Evolutionary conservation across 92 coral and sea anemone species (phyloP).

Genomic region (Zoanthus sociatus): DNA sequence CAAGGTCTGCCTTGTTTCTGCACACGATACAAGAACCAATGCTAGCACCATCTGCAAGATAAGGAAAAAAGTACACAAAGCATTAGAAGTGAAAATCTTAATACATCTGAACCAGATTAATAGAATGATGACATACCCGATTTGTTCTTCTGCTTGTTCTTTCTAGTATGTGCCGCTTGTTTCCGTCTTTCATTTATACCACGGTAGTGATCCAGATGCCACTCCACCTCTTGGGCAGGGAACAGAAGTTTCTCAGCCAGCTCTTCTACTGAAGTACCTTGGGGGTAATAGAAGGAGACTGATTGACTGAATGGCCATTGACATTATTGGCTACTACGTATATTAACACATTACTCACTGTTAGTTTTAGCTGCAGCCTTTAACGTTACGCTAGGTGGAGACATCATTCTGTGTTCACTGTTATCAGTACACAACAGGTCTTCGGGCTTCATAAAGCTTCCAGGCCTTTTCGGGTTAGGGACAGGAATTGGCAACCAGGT

Average conservation of each 20-base stretch:
- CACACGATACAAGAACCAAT: too few species aligned
- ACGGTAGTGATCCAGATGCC: slow-evolving; percentile 33
- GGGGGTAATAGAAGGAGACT: slow-evolving; percentile 11
- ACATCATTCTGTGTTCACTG: slow-evolving; percentile 22
- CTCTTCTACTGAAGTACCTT: slow-evolving; percentile 44
- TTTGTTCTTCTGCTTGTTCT: too few species aligned
- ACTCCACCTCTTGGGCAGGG: slow-evolving; percentile 40
- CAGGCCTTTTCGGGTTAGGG: slow-evolving; percentile 33
- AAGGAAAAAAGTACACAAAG: too few species aligned
- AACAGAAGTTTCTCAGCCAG: slow-evolving; percentile 46
- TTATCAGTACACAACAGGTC: slow-evolving; percentile 8
- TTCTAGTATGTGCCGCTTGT: too few species aligned
- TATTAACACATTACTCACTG: slow-evolving; percentile 1
- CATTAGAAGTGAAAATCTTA: too few species aligned
- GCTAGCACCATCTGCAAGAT: too few species aligned
- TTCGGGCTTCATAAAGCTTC: slow-evolving; percentile 32
- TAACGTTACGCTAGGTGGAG: slow-evolving; percentile 30
- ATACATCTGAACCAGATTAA: too few species aligned
- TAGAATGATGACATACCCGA: too few species aligned
- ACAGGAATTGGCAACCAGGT: slow-evolving; percentile 46
- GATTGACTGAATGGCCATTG: neutral
- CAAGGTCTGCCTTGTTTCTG: too few species aligned
- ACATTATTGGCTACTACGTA: too few species aligned
- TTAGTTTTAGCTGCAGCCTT: slow-evolving; percentile 48
- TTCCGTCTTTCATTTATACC: too few species aligned